phyloP scores from a whole-genome alignment of 2,797 vertebrate species.

The Enteromius treurensis region DNA sequence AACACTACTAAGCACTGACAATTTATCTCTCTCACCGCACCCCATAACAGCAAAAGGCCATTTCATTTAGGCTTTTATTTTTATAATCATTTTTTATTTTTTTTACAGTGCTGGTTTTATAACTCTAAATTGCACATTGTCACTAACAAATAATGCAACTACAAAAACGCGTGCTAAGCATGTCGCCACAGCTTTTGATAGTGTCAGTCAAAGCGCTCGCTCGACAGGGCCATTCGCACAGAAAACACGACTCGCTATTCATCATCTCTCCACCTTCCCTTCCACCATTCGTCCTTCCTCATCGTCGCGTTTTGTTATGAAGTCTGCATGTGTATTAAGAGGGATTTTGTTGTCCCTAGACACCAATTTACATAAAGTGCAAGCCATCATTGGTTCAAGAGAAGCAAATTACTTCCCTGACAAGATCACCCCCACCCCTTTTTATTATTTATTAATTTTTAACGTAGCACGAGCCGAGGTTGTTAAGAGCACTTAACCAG shows the following conservation, averaged over 20 bases:
- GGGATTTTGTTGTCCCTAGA: conserved; percentile 98
- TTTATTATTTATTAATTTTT: conserved; percentile 86
- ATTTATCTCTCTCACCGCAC: conserved; percentile 27
- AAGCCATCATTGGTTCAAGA: conserved; percentile 98
- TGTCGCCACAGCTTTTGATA: conserved; percentile 51
- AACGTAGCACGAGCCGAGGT: conserved; percentile 87
- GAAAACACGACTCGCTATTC: conserved; percentile 85
- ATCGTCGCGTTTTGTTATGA: conserved; percentile 83
- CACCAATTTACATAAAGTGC: conserved; percentile 99
- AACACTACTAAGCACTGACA: conserved; percentile 23
- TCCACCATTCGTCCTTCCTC: conserved; percentile 42
- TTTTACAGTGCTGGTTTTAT: conserved; percentile 28
- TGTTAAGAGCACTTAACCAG: conserved; percentile 96
- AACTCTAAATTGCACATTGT: conserved; percentile 26
- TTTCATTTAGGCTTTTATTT: conserved; percentile 22
- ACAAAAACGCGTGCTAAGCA: conserved; percentile 32
- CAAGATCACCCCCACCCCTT: conserved; percentile 88
- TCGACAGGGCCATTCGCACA: conserved; percentile 81
- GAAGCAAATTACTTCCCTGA: conserved; percentile 97
- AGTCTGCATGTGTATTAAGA: conserved; percentile 98
- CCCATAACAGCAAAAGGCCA: background rate
- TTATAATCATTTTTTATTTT: background rate
- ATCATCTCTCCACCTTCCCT: conserved; percentile 66
- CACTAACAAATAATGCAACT: conserved; percentile 17
- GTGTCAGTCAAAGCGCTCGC: conserved; percentile 76